These are phyloP conservation scores for Acleris cristana DNA, from an alignment of 2,888 invertebrate species.

Conservation along the genomic window DNA sequence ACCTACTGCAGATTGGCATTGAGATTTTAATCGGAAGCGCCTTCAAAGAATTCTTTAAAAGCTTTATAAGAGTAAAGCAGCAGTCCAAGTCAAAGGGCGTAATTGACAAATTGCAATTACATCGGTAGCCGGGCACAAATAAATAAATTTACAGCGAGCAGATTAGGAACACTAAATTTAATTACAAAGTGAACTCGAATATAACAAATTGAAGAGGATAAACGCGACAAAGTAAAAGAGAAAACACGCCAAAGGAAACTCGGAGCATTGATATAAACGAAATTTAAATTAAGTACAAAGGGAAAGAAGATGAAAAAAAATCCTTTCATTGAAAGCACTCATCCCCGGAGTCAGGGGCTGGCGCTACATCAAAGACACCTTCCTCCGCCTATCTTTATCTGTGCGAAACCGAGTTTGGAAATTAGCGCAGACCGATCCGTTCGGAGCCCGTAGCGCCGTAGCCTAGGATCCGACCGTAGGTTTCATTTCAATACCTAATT, in stretches of 20 bases:
- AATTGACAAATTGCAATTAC: constrained; percentile 81
- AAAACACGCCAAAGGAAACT: constrained; percentile 82
- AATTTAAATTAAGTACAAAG: constrained; percentile 85
- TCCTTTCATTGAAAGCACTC: constrained; percentile 84
- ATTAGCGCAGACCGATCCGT: constrained; percentile 76
- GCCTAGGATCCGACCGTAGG: constrained; percentile 47
- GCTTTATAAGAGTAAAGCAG: constrained; percentile 42
- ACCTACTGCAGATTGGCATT: too few relatives aligned
- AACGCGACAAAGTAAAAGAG: constrained; percentile 84
- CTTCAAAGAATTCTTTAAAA: constrained; percentile 4
- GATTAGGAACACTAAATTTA: constrained; percentile 83
- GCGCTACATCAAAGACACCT: constrained; percentile 82
- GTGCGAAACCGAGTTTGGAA: constrained; percentile 80
- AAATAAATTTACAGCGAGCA: constrained; percentile 71
- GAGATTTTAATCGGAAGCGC: not conserved
- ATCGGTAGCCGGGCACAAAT: constrained; percentile 65
- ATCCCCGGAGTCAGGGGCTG: constrained; percentile 77
- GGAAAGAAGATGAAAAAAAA: constrained; percentile 83
- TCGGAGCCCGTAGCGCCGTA: constrained; percentile 51
- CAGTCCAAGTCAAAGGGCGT: constrained; percentile 69
- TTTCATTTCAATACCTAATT: too few relatives aligned
- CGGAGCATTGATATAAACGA: constrained; percentile 84
- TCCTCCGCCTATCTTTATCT: constrained; percentile 78
- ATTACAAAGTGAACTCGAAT: constrained; percentile 81
- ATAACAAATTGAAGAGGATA: constrained; percentile 83